Evolutionary conservation across 2,888 invertebrate species (phyloP).

Genomic region (Choristoneura rosaceana): DNA sequence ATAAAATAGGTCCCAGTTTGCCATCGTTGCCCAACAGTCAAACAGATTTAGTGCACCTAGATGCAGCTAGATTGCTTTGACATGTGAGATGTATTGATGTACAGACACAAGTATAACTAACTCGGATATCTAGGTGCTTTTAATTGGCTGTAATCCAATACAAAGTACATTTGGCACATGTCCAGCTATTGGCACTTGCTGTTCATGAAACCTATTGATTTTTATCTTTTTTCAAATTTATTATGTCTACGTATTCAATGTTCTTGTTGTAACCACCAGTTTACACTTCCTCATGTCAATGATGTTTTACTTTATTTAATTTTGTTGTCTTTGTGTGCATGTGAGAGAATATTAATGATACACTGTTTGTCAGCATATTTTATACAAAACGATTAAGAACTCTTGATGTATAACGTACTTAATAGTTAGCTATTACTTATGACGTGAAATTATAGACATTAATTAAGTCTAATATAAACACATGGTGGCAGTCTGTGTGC

Average conservation of each 20-base stretch:
- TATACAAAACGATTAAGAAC: slow-evolving; percentile 27
- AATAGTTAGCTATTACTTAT: slow-evolving; percentile 27
- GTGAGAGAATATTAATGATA: slow-evolving; percentile 30
- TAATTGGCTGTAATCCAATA: slow-evolving; percentile 85
- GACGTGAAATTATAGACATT: slow-evolving; percentile 32
- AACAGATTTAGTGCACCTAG: slow-evolving; percentile 73
- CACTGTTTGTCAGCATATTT: slow-evolving; percentile 34
- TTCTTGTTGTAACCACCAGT: slow-evolving; percentile 28
- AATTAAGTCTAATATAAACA: slow-evolving; percentile 35
- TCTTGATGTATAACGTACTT: slow-evolving; percentile 24
- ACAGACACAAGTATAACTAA: slow-evolving; percentile 59
- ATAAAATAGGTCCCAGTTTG: not conserved
- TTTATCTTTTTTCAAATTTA: slow-evolving; percentile 75
- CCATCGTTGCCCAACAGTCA: slow-evolving; percentile 59
- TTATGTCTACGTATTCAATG: slow-evolving; percentile 43
- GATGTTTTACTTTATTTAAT: slow-evolving; percentile 45
- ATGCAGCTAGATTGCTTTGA: slow-evolving; percentile 70
- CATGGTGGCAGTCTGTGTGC: slow-evolving; percentile 31
- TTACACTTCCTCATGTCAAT: slow-evolving; percentile 49
- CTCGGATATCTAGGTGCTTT: slow-evolving; percentile 73
- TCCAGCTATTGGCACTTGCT: slow-evolving; percentile 80
- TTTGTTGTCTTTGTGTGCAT: slow-evolving; percentile 32
- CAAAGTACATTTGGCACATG: slow-evolving; percentile 79
- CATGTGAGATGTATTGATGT: slow-evolving; percentile 77
- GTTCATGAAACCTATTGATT: slow-evolving; percentile 82